These are phyloP conservation scores for Archips crataeganus DNA, from an alignment of 2,888 invertebrate genomes.

Conservation along the genomic window DNA sequence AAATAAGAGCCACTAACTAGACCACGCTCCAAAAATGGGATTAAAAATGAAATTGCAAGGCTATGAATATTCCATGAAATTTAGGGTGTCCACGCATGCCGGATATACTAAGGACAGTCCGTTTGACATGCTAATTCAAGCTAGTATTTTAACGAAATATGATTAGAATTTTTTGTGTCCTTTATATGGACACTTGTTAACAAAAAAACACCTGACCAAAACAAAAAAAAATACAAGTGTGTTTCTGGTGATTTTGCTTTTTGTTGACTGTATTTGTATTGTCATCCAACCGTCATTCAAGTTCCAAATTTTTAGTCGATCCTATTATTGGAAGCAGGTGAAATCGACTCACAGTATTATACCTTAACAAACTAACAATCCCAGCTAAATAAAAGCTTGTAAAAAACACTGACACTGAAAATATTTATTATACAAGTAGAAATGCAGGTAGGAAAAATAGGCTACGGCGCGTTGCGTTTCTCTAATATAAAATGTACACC, in stretches of 20 bases:
- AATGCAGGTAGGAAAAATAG: neutral
- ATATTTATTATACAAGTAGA: neutral
- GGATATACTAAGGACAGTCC: neutral
- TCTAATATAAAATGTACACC: neutral
- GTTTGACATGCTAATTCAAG: conserved; percentile 5
- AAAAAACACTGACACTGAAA: neutral
- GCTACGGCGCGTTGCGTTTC: neutral
- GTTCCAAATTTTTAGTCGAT: too few species aligned
- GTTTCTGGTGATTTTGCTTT: too few species aligned
- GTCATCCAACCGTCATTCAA: too few species aligned
- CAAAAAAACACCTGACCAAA: too few species aligned
- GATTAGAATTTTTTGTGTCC: neutral
- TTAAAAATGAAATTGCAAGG: conserved; percentile 6
- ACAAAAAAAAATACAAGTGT: too few species aligned
- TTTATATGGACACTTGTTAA: neutral
- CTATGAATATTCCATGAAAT: conserved; percentile 21
- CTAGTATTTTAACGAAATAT: neutral
- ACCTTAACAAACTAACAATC: too few species aligned
- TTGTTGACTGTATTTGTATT: too few species aligned
- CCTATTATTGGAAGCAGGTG: too few species aligned
- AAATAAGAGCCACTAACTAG: conserved; percentile 3
- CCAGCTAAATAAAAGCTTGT: too few species aligned
- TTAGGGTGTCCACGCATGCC: conserved; percentile 21
- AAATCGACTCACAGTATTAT: too few species aligned
- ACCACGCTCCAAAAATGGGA: conserved; percentile 4